Evolutionary conservation across 1,140 invertebrate species (phyloP).

Genomic region (Brachionus koreanus): DNA sequence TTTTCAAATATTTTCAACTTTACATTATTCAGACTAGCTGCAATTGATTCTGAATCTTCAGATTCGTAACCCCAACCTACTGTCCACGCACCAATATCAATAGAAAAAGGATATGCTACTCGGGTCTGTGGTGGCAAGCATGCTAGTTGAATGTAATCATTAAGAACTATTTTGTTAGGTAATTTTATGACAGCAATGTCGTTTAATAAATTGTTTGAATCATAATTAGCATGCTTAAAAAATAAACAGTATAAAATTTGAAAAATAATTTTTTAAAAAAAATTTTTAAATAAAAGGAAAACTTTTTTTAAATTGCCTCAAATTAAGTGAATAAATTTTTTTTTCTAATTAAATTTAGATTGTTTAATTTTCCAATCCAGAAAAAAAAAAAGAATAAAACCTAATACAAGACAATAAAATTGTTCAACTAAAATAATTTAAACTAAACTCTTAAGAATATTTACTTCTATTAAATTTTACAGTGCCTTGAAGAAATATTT

Average conservation of each 20-base stretch:
- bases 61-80: neutral
- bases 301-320: too few species aligned
- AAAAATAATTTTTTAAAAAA: too few species aligned
- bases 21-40: neutral
- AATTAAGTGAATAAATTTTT: too few species aligned
- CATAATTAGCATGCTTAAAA: neutral
- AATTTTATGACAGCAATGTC: neutral
- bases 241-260: too few species aligned
- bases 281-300: too few species aligned
- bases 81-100: neutral
- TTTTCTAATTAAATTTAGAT: too few species aligned
- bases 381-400: too few species aligned
- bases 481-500: neutral
- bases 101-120: neutral
- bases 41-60: neutral
- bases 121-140: neutral
- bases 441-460: too few species aligned
- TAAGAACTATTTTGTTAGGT: neutral
- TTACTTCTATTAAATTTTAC: neutral
- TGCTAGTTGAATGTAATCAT: constrained; percentile 6
- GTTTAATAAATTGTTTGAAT: neutral
- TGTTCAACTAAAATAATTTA: too few species aligned
- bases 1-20: neutral
- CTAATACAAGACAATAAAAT: too few species aligned
- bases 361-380: too few species aligned